Conservation (phyloP, 2,797 vertebrate species). For the Hippocampus kuda region DNA sequence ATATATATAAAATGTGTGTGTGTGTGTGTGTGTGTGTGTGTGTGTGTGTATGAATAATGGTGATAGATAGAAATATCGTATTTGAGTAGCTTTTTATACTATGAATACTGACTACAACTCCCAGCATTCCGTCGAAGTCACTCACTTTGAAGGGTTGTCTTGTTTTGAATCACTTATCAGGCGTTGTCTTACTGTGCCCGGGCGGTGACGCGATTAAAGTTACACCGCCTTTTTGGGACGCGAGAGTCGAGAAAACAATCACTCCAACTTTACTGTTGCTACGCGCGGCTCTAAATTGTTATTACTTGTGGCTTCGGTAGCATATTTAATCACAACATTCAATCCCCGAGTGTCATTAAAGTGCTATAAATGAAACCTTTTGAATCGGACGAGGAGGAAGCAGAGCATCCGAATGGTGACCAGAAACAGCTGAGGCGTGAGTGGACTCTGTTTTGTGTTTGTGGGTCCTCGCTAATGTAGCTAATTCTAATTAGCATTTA, state of each 20-base stretch:
- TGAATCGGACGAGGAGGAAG: conserved; percentile 58
- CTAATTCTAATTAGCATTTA: conserved; percentile 13
- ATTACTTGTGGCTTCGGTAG: conserved; percentile 1
- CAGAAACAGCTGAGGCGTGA: conserved; percentile 62
- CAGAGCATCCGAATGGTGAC: conserved; percentile 45
- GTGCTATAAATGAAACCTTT: conserved; percentile 51
- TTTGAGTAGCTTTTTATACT: not conserved
- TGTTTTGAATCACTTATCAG: fast-evolving
- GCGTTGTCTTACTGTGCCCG: not conserved
- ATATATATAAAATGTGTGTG: too few species aligned
- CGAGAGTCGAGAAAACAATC: not conserved
- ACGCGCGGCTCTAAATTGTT: conserved; percentile 8
- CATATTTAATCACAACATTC: not conserved
- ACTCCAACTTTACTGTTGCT: conserved; percentile 5
- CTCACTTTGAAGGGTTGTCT: conserved; percentile 12
- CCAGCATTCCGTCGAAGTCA: conserved; percentile 18
- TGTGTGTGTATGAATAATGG: too few species aligned
- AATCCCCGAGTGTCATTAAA: not conserved
- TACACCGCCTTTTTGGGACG: conserved; percentile 3
- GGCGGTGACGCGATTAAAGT: not conserved
- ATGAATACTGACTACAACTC: conserved; percentile 39
- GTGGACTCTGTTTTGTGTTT: conserved; percentile 1
- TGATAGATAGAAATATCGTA: too few species aligned
- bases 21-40: too few species aligned
- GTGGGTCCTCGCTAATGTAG: not conserved